Evolutionary conservation across 2,113 vertebrate genomes (phyloP).

Genomic region (Ibidorhyncha struthersii): DNA sequence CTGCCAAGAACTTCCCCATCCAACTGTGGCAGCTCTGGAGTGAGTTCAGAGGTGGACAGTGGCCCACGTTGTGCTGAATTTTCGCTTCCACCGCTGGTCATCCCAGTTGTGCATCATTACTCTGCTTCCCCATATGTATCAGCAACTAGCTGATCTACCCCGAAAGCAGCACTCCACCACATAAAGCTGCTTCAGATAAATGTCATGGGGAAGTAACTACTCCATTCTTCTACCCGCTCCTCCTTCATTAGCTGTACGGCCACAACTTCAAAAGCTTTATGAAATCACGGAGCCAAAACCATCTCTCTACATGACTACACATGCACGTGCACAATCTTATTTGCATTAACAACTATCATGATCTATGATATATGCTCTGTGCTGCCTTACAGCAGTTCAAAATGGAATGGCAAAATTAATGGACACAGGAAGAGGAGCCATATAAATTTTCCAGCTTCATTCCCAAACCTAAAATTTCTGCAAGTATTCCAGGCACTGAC

Average conservation of each 20-base stretch:
- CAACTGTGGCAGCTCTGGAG: neutral
- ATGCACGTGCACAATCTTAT: neutral
- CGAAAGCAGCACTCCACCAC: neutral
- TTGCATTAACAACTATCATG: constrained; percentile 1
- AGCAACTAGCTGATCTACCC: neutral
- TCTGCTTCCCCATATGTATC: neutral
- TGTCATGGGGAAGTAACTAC: neutral
- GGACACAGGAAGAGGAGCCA: neutral
- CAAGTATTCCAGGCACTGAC: neutral
- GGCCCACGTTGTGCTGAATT: neutral
- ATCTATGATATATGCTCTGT: neutral
- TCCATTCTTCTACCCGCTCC: neutral
- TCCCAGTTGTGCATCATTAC: neutral
- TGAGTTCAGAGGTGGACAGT: neutral
- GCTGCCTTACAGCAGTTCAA: neutral
- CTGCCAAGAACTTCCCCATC: neutral
- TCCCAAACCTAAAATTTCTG: neutral
- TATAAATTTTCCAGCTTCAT: neutral
- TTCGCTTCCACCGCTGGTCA: neutral
- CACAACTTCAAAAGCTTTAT: neutral
- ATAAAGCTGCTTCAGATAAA: neutral
- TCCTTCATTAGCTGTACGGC: neutral
- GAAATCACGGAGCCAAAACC: neutral
- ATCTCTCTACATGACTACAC: neutral
- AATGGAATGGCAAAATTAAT: neutral